These are phyloP conservation scores for Semotilus atromaculatus DNA, from an alignment of 2,797 vertebrate genomes.

Conservation along the genomic window DNA sequence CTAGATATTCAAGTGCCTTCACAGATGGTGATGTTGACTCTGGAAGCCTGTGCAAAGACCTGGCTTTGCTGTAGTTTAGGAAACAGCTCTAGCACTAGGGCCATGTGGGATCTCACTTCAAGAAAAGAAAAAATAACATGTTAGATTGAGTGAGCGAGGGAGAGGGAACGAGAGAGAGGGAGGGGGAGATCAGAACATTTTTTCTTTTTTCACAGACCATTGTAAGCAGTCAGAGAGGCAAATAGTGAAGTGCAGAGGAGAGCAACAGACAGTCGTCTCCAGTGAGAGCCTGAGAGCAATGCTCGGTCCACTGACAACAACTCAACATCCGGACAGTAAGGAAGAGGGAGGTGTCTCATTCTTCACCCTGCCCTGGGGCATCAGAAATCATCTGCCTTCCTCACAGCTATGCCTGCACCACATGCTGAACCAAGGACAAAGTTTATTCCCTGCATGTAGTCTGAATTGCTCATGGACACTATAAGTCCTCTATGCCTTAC, in stretches of 20 bases:
- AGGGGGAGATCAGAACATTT: constrained; percentile 71
- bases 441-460: constrained; percentile 46
- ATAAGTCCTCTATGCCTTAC: constrained; percentile 38
- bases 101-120: constrained; percentile 78
- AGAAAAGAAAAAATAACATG: constrained; percentile 38
- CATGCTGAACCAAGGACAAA: constrained; percentile 43
- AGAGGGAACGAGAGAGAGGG: constrained; percentile 58
- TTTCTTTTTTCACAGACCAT: constrained; percentile 76
- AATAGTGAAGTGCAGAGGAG: constrained; percentile 75
- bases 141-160: constrained; percentile 26
- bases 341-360: constrained; percentile 70
- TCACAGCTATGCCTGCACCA: constrained; percentile 67
- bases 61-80: constrained; percentile 70
- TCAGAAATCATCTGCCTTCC: constrained; percentile 65
- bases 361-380: constrained; percentile 64
- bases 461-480: constrained; percentile 72
- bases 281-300: constrained; percentile 76
- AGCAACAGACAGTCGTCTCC: constrained; percentile 71
- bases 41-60: constrained; percentile 68
- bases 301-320: constrained; percentile 71
- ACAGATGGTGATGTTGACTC: constrained; percentile 77
- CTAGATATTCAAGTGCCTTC: constrained; percentile 67
- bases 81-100: constrained; percentile 87
- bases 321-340: constrained; percentile 66
- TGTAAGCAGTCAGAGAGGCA: constrained; percentile 81